A percentile compares a stretch with the other conserved stretches of the same genome.
Conservation (phyloP, 2,113 vertebrate genomes). For the Onychostruthus taczanowskii region DNA sequence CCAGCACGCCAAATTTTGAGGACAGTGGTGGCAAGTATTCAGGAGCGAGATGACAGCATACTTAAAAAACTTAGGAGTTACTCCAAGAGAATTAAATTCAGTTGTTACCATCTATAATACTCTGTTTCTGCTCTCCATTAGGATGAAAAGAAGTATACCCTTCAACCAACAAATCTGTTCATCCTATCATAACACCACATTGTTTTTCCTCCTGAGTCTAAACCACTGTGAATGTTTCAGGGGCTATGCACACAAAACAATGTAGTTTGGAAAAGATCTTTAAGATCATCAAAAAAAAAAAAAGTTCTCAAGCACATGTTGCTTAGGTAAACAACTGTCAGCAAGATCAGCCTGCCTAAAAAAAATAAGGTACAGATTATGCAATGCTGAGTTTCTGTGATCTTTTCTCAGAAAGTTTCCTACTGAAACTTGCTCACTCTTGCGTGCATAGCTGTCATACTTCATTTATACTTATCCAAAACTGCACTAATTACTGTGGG, state of each 20-base stretch:
- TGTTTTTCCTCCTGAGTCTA: not conserved
- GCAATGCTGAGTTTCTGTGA: constrained; percentile 57
- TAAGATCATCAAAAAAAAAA: not conserved
- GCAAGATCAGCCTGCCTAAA: not conserved
- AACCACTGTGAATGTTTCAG: not conserved
- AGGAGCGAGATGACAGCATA: not conserved
- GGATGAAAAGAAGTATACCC: not conserved
- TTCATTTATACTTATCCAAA: constrained; percentile 66
- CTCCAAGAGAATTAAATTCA: not conserved
- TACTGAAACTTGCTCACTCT: constrained; percentile 50
- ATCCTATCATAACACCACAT: not conserved
- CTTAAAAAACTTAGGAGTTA: not conserved
- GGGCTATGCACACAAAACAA: not conserved
- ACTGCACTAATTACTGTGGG: constrained; percentile 60
- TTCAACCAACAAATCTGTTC: not conserved
- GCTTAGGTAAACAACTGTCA: not conserved
- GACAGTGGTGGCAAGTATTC: not conserved
- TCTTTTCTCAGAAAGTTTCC: constrained; percentile 47
- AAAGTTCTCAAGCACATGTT: not conserved
- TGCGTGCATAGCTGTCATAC: constrained; percentile 62
- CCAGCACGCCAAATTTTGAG: not conserved
- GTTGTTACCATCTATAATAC: not conserved
- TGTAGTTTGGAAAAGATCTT: not conserved
- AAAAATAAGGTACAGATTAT: not conserved
- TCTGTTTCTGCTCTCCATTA: not conserved